phyloP scores from a whole-genome alignment of 2,113 vertebrate species.

The Periophthalmus modestus region DNA sequence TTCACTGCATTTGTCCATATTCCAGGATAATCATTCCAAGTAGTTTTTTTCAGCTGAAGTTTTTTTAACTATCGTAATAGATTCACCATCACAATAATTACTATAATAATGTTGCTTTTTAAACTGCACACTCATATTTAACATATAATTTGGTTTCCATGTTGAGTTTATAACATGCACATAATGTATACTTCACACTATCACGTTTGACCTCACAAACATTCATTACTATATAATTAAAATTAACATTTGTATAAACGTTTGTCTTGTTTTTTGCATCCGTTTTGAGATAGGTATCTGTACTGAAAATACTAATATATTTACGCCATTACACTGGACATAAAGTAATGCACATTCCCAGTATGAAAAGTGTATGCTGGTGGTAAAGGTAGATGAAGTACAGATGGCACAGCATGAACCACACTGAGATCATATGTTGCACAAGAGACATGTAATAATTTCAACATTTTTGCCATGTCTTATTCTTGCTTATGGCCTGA shows the following conservation, averaged over 20 bases:
- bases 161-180: background rate
- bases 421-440: background rate
- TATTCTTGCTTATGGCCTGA: background rate
- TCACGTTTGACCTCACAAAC: conserved; percentile 9
- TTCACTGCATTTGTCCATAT: background rate
- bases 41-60: background rate
- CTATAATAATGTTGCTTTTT: conserved; percentile 8
- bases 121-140: background rate
- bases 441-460: background rate
- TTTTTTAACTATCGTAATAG: conserved; percentile 20
- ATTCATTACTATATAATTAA: background rate
- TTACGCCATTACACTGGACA: conserved; percentile 4
- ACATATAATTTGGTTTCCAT: background rate
- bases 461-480: background rate
- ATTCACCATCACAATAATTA: conserved; percentile 18
- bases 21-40: background rate
- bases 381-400: conserved; percentile 51
- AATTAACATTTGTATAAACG: background rate
- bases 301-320: background rate
- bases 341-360: conserved; percentile 24
- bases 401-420: background rate
- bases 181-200: conserved; percentile 12
- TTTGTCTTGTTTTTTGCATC: background rate
- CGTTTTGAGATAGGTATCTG: background rate
- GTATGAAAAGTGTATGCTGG: conserved; percentile 56